Conservation (phyloP, 2,888 invertebrate species). For the Quadroppia sp. region DNA sequence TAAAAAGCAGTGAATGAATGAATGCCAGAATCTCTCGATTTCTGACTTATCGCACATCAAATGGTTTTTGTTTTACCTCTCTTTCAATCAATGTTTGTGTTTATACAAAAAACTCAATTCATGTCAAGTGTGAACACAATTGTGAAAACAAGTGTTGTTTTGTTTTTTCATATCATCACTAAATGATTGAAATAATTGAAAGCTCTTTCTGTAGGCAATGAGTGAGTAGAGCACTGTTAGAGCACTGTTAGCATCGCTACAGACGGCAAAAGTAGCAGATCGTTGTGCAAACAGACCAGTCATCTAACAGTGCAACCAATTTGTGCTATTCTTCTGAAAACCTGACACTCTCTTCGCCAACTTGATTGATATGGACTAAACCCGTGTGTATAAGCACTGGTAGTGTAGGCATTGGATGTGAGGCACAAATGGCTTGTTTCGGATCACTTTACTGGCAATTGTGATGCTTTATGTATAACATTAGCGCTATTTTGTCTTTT, state of each 20-base stretch:
- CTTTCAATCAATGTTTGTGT: not conserved
- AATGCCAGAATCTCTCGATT: not conserved
- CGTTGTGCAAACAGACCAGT: constrained; percentile 15
- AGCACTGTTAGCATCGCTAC: too few species aligned
- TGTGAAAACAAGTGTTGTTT: constrained; percentile 27
- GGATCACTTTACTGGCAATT: constrained; percentile 22
- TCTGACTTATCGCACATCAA: not conserved
- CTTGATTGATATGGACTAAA: constrained; percentile 36
- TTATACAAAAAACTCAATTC: not conserved
- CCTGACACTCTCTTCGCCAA: constrained; percentile 17
- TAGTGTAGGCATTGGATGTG: constrained; percentile 8
- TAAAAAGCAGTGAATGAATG: constrained; percentile 11
- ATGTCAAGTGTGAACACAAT: constrained; percentile 21
- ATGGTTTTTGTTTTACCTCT: not conserved
- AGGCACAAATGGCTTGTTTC: constrained; percentile 2
- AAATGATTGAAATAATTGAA: constrained; percentile 29
- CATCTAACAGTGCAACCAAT: not conserved
- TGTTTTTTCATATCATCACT: constrained; percentile 10
- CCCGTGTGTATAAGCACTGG: constrained; percentile 31
- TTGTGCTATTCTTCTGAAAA: constrained; percentile 18
- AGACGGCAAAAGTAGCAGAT: not conserved
- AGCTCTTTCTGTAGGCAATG: not conserved
- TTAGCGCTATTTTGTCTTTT: constrained; percentile 34
- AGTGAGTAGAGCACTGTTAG: not conserved
- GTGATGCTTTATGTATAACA: constrained; percentile 22